Conservation (phyloP, 2,888 invertebrate species). For the Eupithecia vulgata region DNA sequence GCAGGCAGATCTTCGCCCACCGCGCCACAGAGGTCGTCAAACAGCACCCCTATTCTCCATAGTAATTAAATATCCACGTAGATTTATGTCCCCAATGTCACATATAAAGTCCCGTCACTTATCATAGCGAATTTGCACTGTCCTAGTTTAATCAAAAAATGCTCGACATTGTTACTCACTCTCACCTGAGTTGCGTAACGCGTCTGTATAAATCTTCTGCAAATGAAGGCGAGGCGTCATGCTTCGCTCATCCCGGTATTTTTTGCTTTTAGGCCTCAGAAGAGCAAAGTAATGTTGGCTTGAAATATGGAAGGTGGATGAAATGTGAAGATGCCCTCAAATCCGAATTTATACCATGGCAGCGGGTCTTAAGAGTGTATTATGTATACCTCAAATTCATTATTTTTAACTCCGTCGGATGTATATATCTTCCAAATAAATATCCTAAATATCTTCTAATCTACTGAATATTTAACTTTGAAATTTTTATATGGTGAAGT, state of each 20-base stretch:
- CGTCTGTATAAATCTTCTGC: slow-evolving; percentile 27
- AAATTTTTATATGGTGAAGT: too few relatives aligned
- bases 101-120: background rate
- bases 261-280: slow-evolving; percentile 8
- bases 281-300: background rate
- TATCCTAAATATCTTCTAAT: too few relatives aligned
- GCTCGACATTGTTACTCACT: slow-evolving; percentile 23
- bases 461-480: too few relatives aligned
- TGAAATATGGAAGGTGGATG: background rate
- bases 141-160: slow-evolving; percentile 27
- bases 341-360: too few relatives aligned
- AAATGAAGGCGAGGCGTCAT: slow-evolving; percentile 26
- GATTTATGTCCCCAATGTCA: background rate
- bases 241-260: slow-evolving; percentile 18
- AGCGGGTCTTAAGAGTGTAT: too few relatives aligned
- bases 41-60: too few relatives aligned
- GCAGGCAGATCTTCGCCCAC: too few relatives aligned
- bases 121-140: slow-evolving; percentile 4
- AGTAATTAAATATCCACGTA: background rate
- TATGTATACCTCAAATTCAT: too few relatives aligned
- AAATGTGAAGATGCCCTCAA: background rate
- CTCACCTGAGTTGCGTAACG: slow-evolving; percentile 28
- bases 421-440: too few relatives aligned
- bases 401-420: too few relatives aligned
- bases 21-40: too few relatives aligned